These are phyloP conservation scores for Podilymbus podiceps DNA, from an alignment of 2,113 vertebrate genomes.

Conservation along the genomic window DNA sequence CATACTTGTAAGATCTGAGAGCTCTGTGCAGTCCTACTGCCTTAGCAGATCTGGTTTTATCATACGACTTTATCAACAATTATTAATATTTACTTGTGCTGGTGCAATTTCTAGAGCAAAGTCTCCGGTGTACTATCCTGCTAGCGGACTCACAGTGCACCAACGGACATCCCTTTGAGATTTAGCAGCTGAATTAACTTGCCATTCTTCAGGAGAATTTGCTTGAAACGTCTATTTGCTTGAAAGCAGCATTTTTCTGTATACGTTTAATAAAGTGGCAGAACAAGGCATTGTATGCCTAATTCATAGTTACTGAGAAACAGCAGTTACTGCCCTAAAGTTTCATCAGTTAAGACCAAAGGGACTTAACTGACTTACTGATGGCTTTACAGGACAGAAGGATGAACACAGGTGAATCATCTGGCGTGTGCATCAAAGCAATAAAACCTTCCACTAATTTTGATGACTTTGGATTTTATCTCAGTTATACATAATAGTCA, in stretches of 20 bases:
- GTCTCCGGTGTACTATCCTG: background rate
- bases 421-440: background rate
- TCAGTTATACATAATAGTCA: background rate
- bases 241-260: background rate
- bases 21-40: background rate
- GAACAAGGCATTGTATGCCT: background rate
- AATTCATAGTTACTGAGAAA: background rate
- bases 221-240: background rate
- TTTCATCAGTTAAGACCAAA: background rate
- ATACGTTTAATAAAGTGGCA: background rate
- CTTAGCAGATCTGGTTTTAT: background rate
- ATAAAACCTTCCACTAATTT: background rate
- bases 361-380: background rate
- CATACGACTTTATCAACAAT: background rate
- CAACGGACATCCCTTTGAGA: background rate
- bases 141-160: background rate
- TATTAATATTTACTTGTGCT: background rate
- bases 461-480: background rate
- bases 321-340: background rate
- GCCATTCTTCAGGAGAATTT: background rate
- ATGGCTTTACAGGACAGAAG: background rate
- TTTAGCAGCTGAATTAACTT: background rate
- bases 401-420: background rate
- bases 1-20: background rate
- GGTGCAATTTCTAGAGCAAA: background rate